Evolutionary conservation across 2,113 vertebrate genomes (phyloP), one percentile per base, ranked within the genome.

Genomic region (Anseranas semipalmata): DNA sequence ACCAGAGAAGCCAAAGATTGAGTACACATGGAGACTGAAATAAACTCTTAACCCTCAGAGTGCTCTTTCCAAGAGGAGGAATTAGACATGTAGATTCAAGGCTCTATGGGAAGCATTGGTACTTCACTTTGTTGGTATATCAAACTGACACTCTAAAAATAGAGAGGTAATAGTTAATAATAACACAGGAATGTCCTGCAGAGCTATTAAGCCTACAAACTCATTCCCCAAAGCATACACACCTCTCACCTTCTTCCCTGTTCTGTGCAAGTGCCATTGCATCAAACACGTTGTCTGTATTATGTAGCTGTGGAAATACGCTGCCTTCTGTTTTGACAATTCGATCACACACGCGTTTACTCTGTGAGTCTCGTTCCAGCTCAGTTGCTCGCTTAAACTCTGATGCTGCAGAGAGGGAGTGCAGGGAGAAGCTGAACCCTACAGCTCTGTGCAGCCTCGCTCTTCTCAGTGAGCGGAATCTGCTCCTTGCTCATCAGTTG

Each of bases 291-390:
- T 62, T 85, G 28, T 68, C 50, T 50, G 24, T 35, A 62, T 85
- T 50, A 37, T 70, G 56, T 50, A 88, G 30, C 56, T 60, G 41
- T 74, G 39, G 37, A 90, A 90, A 94, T 62, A 15, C 55, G 9
- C 48, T 84, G 58, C 70, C 8, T 90, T 86, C 65, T 73, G 35
- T 70, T 96, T 86, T 92, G 83, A 67, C 39, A 89, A 55, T 87
- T 75, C 2, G 2, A 63, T 90, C 87, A 63, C 73, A 75, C 37
- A 66, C 45, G 50, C 25, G 6, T 74, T 89, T 89, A 60, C 63
- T 50, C 30, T 75, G 37, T 0, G 32, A 73, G 39, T 74, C 33
- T 75, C 2, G 2, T 52, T 95, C 24, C 75, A 41, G 72, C 41
- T 96, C 13, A 9, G 13, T 19, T 63, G 45, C 24, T 91, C 1